Base-by-base conservation (phyloP, 1,140 invertebrate species). In the Zaprionus capensis region DNA sequence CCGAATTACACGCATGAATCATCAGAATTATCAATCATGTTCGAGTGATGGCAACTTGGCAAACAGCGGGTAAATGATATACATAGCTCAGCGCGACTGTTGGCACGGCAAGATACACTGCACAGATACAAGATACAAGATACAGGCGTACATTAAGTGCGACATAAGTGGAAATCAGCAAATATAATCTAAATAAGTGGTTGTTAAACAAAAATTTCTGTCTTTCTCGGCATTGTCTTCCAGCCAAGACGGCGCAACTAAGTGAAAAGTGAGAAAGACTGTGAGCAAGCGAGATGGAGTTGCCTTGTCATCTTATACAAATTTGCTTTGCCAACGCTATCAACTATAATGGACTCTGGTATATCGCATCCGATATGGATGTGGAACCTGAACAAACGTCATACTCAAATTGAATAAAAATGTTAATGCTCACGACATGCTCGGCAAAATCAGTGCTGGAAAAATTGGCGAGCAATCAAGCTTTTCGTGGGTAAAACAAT, bases 111-210 rank as follows among this genome's bases (percentile, higher is more conserved):
- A 65, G 56, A 71, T 71, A 76, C 62, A 61, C 38, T 57, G 49
- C 46, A 67, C 64, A 61, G 34, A 68, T 64, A 71, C 36, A 31
- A 71, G 38, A 57, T 57, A 34, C 46, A 22, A 56, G 53, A 56
- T 56, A 56, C 53, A 56, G 26, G 26, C 53, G 31, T 71, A 46
- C 74, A 90, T 87, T 87, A 84, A 84, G 85, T 84, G 84, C 78
- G 76, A 76, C 76, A 88, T 88, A 88, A 87, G 81, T 90, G 85
- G 85, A 82, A 88, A 88, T 90, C 85, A 88, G 88, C 85, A 88
- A 90, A 90, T 88, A 90, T 88, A 88, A 88, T 88, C 85, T 73
- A 85, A 88, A 88, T 88, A 88, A 88, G 85, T 85, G 85, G 78
- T 88, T 88, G 85, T 90, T 88, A 88, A 90, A 88, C 85, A 90